A percentile compares a stretch with the other conserved stretches of the same genome.
phyloP scores from a whole-genome alignment of 37 sponge, comb jelly and placozoan genomes.

The Amphimedon queenslandica region DNA sequence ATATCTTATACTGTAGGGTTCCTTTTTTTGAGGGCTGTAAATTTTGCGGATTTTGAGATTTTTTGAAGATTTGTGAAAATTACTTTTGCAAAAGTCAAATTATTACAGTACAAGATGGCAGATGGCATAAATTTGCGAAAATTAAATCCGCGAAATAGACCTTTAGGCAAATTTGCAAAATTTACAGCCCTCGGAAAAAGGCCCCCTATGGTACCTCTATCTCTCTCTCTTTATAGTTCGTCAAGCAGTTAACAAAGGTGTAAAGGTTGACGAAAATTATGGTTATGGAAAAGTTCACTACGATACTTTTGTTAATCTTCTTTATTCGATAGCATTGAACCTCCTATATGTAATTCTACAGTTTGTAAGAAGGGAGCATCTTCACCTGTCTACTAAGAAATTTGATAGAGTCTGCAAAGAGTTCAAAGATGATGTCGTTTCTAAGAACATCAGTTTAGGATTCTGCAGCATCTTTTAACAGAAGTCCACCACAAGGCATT shows the following conservation, averaged over 20 bases:
- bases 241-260: background rate
- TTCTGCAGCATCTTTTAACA: background rate
- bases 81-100: too few species aligned
- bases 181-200: too few species aligned
- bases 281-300: constrained; percentile 11
- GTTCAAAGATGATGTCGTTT: background rate
- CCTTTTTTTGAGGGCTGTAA: too few species aligned
- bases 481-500: too few species aligned
- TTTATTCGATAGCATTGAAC: constrained; percentile 5
- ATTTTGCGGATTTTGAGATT: too few species aligned
- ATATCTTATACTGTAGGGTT: too few species aligned
- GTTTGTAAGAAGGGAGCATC: constrained; percentile 2
- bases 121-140: too few species aligned
- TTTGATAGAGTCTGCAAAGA: background rate
- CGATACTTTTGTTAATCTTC: background rate
- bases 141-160: too few species aligned
- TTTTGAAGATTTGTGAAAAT: too few species aligned
- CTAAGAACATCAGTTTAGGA: background rate
- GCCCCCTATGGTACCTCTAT: too few species aligned
- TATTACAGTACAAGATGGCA: too few species aligned
- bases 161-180: too few species aligned
- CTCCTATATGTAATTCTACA: constrained; percentile 1
- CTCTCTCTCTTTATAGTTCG: background rate
- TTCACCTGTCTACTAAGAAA: background rate
- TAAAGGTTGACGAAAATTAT: background rate